Evolutionary conservation across 2,113 vertebrate species (phyloP).

Genomic region (Pollachius pollachius): DNA sequence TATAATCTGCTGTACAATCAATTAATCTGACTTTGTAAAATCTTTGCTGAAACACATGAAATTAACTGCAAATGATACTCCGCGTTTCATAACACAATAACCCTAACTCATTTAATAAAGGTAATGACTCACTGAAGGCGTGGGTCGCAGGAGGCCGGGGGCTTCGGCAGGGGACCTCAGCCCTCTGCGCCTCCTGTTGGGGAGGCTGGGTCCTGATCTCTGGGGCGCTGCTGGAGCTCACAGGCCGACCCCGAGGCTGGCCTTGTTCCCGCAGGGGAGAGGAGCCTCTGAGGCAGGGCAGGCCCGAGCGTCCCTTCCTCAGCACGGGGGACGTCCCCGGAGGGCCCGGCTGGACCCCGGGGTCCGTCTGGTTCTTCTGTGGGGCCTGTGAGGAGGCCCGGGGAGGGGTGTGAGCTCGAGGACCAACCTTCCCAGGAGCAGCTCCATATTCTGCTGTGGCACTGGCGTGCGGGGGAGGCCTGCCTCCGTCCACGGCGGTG

Average conservation of each 20-base stretch:
- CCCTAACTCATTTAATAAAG: too few relatives aligned
- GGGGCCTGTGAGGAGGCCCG: constrained; percentile 5
- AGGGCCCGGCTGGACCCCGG: neutral
- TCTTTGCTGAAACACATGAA: too few relatives aligned
- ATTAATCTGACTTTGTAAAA: too few relatives aligned
- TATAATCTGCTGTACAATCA: too few relatives aligned
- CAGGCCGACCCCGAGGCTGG: constrained; percentile 23
- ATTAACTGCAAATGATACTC: too few relatives aligned
- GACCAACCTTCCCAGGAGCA: constrained; percentile 27
- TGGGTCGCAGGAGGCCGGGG: constrained; percentile 11
- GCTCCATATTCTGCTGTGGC: constrained; percentile 5
- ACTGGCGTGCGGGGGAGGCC: neutral
- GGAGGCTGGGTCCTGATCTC: constrained; percentile 19
- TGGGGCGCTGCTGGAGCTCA: neutral
- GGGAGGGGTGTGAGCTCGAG: constrained; percentile 8
- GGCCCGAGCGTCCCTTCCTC: constrained; percentile 29
- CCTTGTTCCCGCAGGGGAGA: constrained; percentile 17
- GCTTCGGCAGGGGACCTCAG: constrained; percentile 57
- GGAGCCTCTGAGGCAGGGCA: constrained; percentile 22
- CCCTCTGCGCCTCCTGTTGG: constrained; percentile 36
- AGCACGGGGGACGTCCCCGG: constrained; percentile 26
- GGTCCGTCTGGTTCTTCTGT: constrained; percentile 17
- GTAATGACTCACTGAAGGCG: constrained; percentile 64
- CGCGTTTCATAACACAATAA: too few relatives aligned
- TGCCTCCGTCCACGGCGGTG: neutral